A percentile compares a stretch with the other conserved stretches of the same genome.
These are phyloP conservation scores for Trissolcus basalis DNA, from an alignment of 1,140 invertebrate genomes.

Conservation along the genomic window DNA sequence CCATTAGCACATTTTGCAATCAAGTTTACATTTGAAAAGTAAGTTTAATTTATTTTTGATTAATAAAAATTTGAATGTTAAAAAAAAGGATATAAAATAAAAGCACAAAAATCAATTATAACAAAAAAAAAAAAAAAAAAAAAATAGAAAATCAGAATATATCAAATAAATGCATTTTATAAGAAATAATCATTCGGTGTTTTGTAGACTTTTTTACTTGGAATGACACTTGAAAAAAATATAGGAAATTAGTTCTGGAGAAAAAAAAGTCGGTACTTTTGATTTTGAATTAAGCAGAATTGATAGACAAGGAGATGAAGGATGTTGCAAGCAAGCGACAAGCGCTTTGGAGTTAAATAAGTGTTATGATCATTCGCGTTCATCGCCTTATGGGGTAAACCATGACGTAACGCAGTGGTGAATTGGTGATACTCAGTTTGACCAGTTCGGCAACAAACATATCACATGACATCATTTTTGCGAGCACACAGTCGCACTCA, in stretches of 20 bases:
- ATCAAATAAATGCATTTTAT: too few relatives aligned
- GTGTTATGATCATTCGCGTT: conserved; percentile 44
- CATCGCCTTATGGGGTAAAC: conserved; percentile 52
- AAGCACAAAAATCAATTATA: too few relatives aligned
- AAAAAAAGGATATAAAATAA: too few relatives aligned
- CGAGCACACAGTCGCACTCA: conserved; percentile 4
- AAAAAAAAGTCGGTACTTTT: neutral
- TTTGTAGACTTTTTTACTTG: neutral
- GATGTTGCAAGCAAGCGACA: conserved; percentile 27
- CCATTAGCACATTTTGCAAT: too few relatives aligned
- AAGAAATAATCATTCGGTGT: too few relatives aligned
- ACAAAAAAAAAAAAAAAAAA: too few relatives aligned
- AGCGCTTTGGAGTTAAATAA: conserved; percentile 23
- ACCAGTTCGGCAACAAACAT: conserved; percentile 30
- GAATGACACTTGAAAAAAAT: neutral
- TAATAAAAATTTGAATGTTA: too few relatives aligned
- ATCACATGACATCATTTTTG: conserved; percentile 42
- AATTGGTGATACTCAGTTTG: conserved; percentile 29
- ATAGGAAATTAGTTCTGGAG: neutral
- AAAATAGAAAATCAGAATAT: too few relatives aligned
- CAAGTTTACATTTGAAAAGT: neutral
- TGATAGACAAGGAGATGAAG: conserved; percentile 12
- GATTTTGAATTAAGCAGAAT: conserved; percentile 18
- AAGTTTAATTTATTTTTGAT: neutral
- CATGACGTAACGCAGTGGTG: conserved; percentile 38